A percentile compares a stretch with the other conserved stretches of the same genome.
phyloP scores from a whole-genome alignment of 2,113 vertebrate genomes.

The Balaenoptera acutorostrata region DNA sequence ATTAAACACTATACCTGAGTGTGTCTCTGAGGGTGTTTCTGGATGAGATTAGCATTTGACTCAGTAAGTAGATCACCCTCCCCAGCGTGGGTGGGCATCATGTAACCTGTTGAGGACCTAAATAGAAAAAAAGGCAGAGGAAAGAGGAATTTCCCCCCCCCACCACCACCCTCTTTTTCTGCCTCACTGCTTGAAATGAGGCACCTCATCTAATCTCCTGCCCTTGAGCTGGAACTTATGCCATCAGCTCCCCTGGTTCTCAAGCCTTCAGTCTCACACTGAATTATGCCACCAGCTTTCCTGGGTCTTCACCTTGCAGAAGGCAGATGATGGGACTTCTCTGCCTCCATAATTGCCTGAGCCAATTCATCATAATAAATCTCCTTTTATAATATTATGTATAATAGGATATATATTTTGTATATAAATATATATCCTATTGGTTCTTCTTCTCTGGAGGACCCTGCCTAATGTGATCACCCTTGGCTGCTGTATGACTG shows the following conservation, averaged over 20 bases:
- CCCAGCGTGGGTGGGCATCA: not conserved
- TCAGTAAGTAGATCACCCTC: not conserved
- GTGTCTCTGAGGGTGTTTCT: not conserved
- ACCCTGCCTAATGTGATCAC: not conserved
- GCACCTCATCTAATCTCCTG: not conserved
- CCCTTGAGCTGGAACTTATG: not conserved
- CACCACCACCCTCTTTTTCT: not conserved
- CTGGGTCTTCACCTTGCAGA: not conserved
- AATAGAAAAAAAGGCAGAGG: not conserved
- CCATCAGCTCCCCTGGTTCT: not conserved
- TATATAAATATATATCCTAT: not conserved
- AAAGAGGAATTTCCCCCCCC: not conserved
- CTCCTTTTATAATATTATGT: not conserved
- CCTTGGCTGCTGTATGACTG: not conserved
- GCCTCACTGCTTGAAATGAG: not conserved
- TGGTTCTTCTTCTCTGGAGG: not conserved
- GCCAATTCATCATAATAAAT: not conserved
- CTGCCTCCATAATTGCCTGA: not conserved
- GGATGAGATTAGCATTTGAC: not conserved
- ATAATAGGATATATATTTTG: not conserved
- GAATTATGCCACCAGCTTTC: not conserved
- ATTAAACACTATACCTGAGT: not conserved
- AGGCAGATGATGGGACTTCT: not conserved
- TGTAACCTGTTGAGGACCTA: not conserved
- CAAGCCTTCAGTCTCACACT: not conserved